A percentile compares a stretch with the other conserved stretches of the same genome.
These are phyloP conservation scores for Mamestra configurata DNA, from an alignment of 1,140 invertebrate genomes.

Conservation along the genomic window DNA sequence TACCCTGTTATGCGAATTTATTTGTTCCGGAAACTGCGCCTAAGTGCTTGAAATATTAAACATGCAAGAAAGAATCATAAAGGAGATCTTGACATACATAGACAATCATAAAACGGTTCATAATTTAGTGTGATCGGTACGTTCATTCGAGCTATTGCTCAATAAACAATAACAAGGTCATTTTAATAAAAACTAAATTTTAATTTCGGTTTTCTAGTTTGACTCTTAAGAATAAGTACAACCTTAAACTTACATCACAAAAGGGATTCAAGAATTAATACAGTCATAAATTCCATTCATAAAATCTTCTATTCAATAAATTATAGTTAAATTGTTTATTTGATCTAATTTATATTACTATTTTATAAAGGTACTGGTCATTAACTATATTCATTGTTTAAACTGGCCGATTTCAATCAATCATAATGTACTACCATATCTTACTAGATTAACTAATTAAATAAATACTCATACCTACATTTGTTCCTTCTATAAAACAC, in stretches of 20 bases:
- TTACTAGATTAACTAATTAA: slow-evolving; percentile 17
- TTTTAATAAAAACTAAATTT: slow-evolving; percentile 8
- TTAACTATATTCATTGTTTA: no score
- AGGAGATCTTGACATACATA: neutral
- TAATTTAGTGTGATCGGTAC: neutral
- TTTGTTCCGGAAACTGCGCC: no score
- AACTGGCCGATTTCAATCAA: slow-evolving; percentile 19
- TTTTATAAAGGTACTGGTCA: no score
- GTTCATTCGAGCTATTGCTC: neutral
- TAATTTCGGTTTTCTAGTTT: slow-evolving; percentile 12
- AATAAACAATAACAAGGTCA: slow-evolving; percentile 10
- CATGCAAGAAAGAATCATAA: no score
- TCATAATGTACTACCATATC: neutral
- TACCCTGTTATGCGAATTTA: no score
- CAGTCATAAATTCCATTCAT: neutral
- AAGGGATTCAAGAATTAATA: slow-evolving; percentile 1
- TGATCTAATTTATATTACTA: neutral
- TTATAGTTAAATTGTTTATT: neutral
- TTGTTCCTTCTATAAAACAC: neutral
- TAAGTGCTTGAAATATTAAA: no score
- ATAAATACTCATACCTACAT: neutral
- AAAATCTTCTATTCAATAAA: slow-evolving; percentile 10
- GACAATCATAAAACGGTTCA: neutral
- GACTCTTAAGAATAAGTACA: slow-evolving; percentile 24
- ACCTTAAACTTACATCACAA: slow-evolving; percentile 13